Evolutionary conservation across 2,888 invertebrate species (phyloP).

Genomic region (Amiota minor): DNA sequence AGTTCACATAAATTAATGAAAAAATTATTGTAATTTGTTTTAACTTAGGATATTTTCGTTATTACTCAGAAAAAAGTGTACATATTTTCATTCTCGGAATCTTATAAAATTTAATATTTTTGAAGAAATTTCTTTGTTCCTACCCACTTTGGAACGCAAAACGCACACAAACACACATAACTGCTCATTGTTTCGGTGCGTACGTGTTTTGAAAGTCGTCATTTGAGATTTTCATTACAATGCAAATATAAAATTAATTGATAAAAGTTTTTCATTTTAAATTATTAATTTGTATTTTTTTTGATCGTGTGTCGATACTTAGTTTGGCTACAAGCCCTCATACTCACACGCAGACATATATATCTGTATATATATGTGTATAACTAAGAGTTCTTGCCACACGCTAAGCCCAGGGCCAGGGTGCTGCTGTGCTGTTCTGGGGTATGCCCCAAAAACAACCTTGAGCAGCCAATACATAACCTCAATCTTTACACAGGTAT

Average conservation of each 20-base stretch:
- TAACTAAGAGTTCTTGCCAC: not conserved
- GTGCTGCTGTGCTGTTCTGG: not conserved
- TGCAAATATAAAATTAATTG: too few relatives aligned
- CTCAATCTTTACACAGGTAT: constrained; percentile 42
- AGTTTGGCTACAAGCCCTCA: not conserved
- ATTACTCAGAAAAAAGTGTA: too few relatives aligned
- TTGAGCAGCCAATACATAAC: constrained; percentile 13
- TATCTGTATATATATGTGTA: constrained; percentile 18
- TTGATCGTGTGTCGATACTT: not conserved
- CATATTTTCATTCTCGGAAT: too few relatives aligned
- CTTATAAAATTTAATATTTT: too few relatives aligned
- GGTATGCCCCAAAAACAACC: not conserved
- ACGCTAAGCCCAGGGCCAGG: too few relatives aligned
- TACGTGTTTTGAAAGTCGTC: too few relatives aligned
- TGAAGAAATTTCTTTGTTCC: too few relatives aligned
- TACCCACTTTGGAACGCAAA: too few relatives aligned
- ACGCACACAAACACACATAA: constrained; percentile 57
- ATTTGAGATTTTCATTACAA: too few relatives aligned
- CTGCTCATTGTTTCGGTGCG: not conserved
- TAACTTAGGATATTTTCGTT: too few relatives aligned
- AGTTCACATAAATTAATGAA: too few relatives aligned
- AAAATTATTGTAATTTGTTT: too few relatives aligned
- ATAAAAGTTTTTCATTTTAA: not conserved
- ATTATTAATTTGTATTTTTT: constrained; percentile 7
- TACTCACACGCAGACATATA: not conserved